A percentile compares a stretch with the other conserved stretches of the same genome.
Conservation (phyloP, 2,113 vertebrate species). For the Paradisaea rubra region DNA sequence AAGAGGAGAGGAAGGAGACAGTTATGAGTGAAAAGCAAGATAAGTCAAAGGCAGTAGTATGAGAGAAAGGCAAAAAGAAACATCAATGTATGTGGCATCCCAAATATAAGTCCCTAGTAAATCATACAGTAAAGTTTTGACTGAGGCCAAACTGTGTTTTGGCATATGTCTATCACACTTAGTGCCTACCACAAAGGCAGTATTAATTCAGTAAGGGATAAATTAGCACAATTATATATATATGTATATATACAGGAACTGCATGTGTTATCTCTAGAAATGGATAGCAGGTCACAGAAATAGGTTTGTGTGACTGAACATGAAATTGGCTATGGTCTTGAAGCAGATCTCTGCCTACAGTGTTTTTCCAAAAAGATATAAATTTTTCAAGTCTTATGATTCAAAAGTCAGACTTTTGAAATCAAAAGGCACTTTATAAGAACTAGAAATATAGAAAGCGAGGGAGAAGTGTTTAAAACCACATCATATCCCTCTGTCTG, state of each 20-base stretch:
- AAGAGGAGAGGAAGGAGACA: neutral
- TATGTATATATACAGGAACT: neutral
- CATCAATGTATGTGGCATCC: accelerated
- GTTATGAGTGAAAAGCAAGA: neutral
- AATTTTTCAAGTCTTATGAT: neutral
- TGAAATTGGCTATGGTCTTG: neutral
- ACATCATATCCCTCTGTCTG: neutral
- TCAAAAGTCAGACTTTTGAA: neutral
- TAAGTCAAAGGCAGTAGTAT: neutral
- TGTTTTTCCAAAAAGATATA: neutral
- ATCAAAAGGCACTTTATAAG: neutral
- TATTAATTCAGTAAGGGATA: neutral
- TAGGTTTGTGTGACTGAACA: neutral
- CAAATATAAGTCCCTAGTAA: neutral
- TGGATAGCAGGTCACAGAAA: neutral
- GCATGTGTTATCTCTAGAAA: neutral
- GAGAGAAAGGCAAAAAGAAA: neutral
- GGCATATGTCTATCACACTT: neutral
- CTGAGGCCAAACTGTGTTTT: neutral
- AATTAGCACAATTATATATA: neutral
- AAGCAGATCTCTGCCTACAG: neutral
- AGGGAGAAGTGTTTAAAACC: neutral
- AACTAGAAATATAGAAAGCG: neutral
- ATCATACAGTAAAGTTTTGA: neutral
- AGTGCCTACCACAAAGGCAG: neutral